Base-by-base conservation (phyloP, 2,113 vertebrate species). In the Eptatretus burgeri region DNA sequence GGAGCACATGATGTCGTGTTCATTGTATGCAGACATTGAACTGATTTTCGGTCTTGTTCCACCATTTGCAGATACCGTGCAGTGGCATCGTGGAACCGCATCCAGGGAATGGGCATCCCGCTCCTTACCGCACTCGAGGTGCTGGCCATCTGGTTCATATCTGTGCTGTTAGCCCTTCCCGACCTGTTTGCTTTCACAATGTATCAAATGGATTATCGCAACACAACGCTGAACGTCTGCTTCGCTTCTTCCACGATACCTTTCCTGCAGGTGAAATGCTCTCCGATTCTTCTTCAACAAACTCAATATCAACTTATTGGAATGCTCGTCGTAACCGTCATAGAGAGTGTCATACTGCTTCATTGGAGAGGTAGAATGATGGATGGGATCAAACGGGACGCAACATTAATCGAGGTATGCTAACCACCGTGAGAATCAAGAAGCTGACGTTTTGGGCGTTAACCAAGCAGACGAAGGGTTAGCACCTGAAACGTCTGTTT, bases 11-110 rank as follows among this genome's bases (percentile, higher is more conserved):
- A 41, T 41, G 27, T 41, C 7, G 7, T 41, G 27, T 3, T 41
- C 27, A 7, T 41, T 41, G 7, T 41, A 5, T 41, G 27, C 27
- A 41, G 27, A 3, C 27, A n/a, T 7, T 41, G 27, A 41, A 41
- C 27, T 41, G 3, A 7, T 41, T 41, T 41, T 41, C 3, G 3
- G 27, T 41, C 3, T 41, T 41, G 27, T 41, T 41, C 27, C 3
- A 41, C 27, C 3, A n/a, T 60, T n/a, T 11, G 56, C 74, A 98
- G 91, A 73, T 96, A 96, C 65, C 77, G 86, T 68, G 91, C 91
- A 13, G 91, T 98, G 65, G 89, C 85, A 0, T 95, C 91, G 8
- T 98, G 89, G 89, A 98, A 82, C 70, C 80, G 91, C 13, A 89
- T 98, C 11, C 91, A 98, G 69, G 85, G 91, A 11, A 91, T 87